Conservation (phyloP, 1,140 invertebrate genomes). For the Cardiocondyla obscurior region DNA sequence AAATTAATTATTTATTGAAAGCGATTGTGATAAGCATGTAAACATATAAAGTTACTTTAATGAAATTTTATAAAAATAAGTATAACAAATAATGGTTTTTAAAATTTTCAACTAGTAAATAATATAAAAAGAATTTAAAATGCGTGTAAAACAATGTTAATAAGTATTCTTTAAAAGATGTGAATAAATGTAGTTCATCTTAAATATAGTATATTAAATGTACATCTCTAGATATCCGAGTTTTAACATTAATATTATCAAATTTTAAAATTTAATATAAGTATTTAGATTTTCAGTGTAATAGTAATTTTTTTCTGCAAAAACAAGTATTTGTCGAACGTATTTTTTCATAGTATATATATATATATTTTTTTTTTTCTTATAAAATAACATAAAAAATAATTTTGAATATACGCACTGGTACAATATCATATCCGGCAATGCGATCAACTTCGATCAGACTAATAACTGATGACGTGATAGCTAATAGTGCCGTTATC, state of each 20-base stretch:
- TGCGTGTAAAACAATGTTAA: neutral
- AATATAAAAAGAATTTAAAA: neutral
- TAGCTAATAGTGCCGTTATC: constrained; percentile 75
- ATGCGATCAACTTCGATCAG: constrained; percentile 70
- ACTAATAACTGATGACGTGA: constrained; percentile 76
- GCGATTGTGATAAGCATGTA: neutral
- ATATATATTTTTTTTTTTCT: no score
- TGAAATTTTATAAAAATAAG: neutral
- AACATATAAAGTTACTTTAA: neutral
- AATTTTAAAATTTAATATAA: neutral
- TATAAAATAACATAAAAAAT: neutral
- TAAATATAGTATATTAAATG: neutral
- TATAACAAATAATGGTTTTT: neutral
- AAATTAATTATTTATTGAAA: neutral
- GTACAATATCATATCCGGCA: constrained; percentile 44
- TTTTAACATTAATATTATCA: constrained; percentile 7
- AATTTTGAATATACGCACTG: constrained; percentile 50
- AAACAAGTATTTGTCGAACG: neutral
- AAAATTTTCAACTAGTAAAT: neutral
- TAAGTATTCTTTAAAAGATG: neutral
- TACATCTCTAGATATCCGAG: neutral
- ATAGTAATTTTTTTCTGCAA: neutral
- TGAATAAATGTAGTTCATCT: neutral
- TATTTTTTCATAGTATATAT: neutral
- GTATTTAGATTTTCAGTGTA: neutral